Base-by-base conservation (phyloP, 1,140 invertebrate genomes). In the Branchinecta lindahli region DNA sequence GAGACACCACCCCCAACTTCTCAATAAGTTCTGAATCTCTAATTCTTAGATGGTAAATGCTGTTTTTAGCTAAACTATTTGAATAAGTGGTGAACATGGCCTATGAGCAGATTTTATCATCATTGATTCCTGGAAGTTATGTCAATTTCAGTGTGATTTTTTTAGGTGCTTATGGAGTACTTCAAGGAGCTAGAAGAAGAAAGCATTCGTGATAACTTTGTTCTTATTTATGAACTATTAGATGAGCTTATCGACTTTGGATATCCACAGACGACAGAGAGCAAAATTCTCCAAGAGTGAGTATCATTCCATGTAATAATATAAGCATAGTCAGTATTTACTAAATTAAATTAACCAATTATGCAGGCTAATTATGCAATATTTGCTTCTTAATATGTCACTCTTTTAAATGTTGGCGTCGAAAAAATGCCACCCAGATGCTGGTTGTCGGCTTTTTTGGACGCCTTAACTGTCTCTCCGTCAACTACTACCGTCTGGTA, bases 141-240 rank as follows among this genome's bases (percentile, higher is more conserved):
- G n/a, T n/a, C n/a, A 33, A 33, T 33, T 33, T 33, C 1, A 33
- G 33, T 5, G 5, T 33, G 33, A 33, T 33, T 33, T 70, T 76
- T 77, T 33, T 72, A 85, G 81, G 93, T 98, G 4, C 98, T 99
- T 86, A 87, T 89, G 67, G 95, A 99, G 76, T 99, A 99, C 77
- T 99, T 99, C 77, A 99, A 99, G 82, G 96, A 99, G 80, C 79
- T 99, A 8, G 96, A 99, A 81, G 97, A 99, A 78, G 97, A 99
- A 79, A 97, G 94, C 78, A 98, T 99, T 76, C 81, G 96, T 46
- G 97, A 99, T 78, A 99, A 99, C 80, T 99, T 99, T 83, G 97
- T 99, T 0, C 90, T 99, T 18, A 96, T 99, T 73, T 99, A 99
- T 77, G 97, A 99, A 80, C 80, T 99, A 5, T 79, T 99, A 18